Conservation (phyloP, 2,113 vertebrate genomes). For the Anarhynchus alexandrinus region DNA sequence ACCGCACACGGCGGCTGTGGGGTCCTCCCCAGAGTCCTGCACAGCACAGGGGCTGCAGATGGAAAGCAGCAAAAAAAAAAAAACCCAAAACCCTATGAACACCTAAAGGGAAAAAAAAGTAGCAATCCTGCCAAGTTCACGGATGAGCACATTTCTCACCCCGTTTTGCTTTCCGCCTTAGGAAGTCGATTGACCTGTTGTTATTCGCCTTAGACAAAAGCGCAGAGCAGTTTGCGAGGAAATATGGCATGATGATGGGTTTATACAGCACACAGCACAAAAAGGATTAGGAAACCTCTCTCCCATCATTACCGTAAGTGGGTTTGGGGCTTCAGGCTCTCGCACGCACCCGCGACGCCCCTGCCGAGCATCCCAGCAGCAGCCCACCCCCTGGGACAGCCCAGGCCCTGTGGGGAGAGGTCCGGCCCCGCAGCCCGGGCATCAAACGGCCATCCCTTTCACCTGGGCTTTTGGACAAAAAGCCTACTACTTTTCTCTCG, state of each 20-base stretch:
- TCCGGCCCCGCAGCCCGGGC: not conserved
- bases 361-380: not conserved
- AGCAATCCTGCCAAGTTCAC: not conserved
- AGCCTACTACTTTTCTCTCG: slow-evolving; percentile 39
- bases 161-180: not conserved
- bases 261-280: not conserved
- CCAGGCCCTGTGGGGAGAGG: not conserved
- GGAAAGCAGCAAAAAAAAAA: not conserved
- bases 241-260: not conserved
- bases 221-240: not conserved
- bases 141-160: rapidly evolving
- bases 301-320: rapidly evolving
- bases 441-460: slow-evolving; percentile 46
- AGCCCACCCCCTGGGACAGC: not conserved
- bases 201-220: not conserved
- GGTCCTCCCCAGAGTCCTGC: not conserved
- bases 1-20: rapidly evolving
- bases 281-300: not conserved
- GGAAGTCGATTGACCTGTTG: not conserved
- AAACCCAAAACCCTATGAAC: rapidly evolving
- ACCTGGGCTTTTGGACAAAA: slow-evolving; percentile 44
- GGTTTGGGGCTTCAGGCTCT: not conserved
- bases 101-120: not conserved
- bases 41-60: not conserved
- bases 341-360: not conserved